Evolutionary conservation across 2,113 vertebrate species (phyloP).

Genomic region (Periophthalmus modestus): DNA sequence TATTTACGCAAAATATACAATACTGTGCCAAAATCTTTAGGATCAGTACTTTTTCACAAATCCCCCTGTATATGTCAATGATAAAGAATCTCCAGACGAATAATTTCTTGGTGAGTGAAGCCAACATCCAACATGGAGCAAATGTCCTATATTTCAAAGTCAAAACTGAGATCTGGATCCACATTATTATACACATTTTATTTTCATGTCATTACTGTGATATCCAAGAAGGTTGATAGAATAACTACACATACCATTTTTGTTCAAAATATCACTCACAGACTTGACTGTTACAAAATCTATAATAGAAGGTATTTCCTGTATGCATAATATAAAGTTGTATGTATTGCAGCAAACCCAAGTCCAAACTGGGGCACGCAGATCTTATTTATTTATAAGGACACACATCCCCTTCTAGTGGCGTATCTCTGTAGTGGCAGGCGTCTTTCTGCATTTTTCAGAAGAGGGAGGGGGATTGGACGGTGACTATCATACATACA

Average conservation of each 20-base stretch:
- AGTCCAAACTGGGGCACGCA: constrained; percentile 61
- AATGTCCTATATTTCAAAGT: neutral
- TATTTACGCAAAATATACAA: neutral
- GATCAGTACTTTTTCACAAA: neutral
- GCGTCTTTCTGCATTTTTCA: constrained; percentile 52
- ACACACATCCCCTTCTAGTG: constrained; percentile 71
- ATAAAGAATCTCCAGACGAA: too few relatives aligned
- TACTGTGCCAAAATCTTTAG: neutral
- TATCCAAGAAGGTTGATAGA: neutral
- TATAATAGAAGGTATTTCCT: neutral
- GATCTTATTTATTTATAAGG: constrained; percentile 68
- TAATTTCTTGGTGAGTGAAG: too few relatives aligned
- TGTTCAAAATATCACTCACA: too few relatives aligned
- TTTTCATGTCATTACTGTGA: neutral
- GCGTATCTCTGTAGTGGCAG: constrained; percentile 60
- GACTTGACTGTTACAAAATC: neutral
- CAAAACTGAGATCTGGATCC: neutral
- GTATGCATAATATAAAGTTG: neutral
- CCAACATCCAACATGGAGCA: neutral
- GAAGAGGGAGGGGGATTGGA: constrained; percentile 32
- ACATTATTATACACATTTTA: neutral
- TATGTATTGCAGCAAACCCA: constrained; percentile 27
- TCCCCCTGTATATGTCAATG: neutral
- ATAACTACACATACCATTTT: neutral
- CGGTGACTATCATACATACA: constrained; percentile 19